These are phyloP conservation scores for Drosophila kokeensis DNA, from an alignment of 2,888 invertebrate genomes.

Conservation along the genomic window DNA sequence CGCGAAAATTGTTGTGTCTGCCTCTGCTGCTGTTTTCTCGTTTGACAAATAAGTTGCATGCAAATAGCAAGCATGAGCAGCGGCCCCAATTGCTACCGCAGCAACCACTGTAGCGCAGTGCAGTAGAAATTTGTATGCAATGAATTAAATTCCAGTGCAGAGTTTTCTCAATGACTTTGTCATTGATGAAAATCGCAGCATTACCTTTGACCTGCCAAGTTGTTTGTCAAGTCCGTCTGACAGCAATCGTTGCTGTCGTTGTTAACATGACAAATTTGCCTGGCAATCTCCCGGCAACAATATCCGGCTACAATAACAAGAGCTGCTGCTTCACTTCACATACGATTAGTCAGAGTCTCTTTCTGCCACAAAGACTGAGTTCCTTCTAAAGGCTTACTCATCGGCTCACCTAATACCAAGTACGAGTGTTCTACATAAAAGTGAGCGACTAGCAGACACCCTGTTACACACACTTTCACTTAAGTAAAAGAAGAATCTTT, in stretches of 20 bases:
- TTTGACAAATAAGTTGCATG: conserved; percentile 80
- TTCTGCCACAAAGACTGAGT: neutral
- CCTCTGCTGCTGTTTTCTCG: conserved; percentile 37
- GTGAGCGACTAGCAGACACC: neutral
- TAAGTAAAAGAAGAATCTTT: neutral
- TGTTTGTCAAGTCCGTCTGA: conserved; percentile 70
- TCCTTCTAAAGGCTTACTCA: neutral
- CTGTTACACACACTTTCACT: neutral
- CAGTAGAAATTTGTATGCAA: conserved; percentile 66
- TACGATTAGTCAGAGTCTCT: conserved; percentile 47
- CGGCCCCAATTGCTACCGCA: conserved; percentile 38
- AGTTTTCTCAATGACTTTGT: conserved; percentile 69
- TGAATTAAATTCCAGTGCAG: conserved; percentile 73
- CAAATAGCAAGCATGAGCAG: conserved; percentile 59
- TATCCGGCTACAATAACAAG: conserved; percentile 8
- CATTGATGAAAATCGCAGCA: conserved; percentile 75
- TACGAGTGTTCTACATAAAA: neutral
- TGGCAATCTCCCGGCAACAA: conserved; percentile 22
- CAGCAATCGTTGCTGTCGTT: conserved; percentile 40
- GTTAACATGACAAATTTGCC: conserved; percentile 71
- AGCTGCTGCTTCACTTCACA: conserved; percentile 41
- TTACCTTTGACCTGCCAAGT: conserved; percentile 68
- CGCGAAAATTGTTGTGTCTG: conserved; percentile 71
- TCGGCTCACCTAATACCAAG: neutral
- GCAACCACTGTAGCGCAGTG: conserved; percentile 16